phyloP scores from a whole-genome alignment of 2,888 invertebrate genomes.

The Pogonocherus hispidulus region DNA sequence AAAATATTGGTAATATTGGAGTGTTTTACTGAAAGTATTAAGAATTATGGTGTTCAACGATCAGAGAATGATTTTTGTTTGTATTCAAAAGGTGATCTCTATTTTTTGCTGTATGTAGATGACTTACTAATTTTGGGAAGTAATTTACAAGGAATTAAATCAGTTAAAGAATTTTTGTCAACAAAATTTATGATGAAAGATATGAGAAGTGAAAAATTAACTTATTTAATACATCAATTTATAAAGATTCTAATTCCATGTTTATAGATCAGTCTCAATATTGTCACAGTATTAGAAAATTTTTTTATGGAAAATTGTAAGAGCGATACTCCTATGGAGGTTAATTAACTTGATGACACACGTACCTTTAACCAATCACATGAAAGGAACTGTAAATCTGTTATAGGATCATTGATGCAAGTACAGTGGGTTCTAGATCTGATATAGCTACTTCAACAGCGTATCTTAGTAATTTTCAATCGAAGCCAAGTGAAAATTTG shows the following conservation, averaged over 20 bases:
- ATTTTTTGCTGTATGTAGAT: constrained; percentile 32
- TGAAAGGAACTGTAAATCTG: background rate
- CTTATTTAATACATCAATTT: background rate
- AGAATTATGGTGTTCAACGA: constrained; percentile 31
- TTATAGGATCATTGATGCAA: background rate
- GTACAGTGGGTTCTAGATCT: too few species aligned
- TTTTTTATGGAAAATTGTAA: background rate
- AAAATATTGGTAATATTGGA: background rate
- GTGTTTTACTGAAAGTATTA: constrained; percentile 16
- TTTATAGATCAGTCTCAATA: background rate
- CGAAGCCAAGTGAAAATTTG: too few species aligned
- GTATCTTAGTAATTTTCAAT: too few species aligned
- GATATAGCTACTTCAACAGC: background rate
- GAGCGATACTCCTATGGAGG: too few species aligned
- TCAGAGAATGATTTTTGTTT: constrained; percentile 39
- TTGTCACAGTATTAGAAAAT: background rate
- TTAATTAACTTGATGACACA: background rate
- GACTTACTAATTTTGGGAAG: constrained; percentile 30
- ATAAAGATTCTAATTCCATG: background rate
- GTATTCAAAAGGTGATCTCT: constrained; percentile 23
- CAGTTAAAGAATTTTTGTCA: background rate
- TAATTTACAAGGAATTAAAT: background rate
- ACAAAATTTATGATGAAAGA: too few species aligned
- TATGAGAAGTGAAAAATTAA: background rate
- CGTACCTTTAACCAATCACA: background rate